phyloP scores from a whole-genome alignment of 1,140 invertebrate species.

The Drosophila malerkotliana region DNA sequence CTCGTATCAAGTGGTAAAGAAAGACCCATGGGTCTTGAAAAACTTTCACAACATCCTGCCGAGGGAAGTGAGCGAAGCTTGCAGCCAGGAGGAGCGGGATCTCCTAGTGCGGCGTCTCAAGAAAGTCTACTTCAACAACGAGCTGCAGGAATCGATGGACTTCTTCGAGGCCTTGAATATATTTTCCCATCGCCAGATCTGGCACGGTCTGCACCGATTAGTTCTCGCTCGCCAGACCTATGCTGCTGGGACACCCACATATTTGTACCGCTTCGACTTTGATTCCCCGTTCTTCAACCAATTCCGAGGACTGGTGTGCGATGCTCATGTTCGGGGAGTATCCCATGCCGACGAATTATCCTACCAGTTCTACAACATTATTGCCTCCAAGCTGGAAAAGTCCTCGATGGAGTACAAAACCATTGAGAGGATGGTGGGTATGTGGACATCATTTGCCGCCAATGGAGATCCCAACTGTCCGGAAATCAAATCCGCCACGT shows the following conservation, averaged over 20 bases:
- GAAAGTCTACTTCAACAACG: conserved; percentile 60
- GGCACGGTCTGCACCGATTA: conserved; percentile 79
- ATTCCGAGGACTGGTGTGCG: conserved; percentile 71
- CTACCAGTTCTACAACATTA: conserved; percentile 85
- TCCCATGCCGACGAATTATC: conserved; percentile 87
- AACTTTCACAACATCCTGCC: conserved; percentile 66
- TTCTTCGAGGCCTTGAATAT: conserved; percentile 59
- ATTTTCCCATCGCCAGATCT: conserved; percentile 79
- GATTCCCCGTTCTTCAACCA: conserved; percentile 73
- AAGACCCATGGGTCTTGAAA: conserved; percentile 42
- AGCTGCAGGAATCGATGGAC: conserved; percentile 48
- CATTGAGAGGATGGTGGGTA: conserved; percentile 76
- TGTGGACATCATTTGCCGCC: conserved; percentile 84
- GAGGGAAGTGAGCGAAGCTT: conserved; percentile 47
- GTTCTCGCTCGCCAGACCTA: conserved; percentile 65
- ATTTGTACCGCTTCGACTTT: conserved; percentile 83
- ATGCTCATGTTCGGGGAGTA: conserved; percentile 62
- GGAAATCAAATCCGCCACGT: conserved; percentile 27
- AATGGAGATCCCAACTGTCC: conserved; percentile 74
- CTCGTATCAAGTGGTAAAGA: conserved; percentile 45
- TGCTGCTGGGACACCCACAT: conserved; percentile 70
- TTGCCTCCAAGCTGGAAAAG: conserved; percentile 43
- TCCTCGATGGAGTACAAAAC: conserved; percentile 64
- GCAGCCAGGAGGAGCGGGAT: conserved; percentile 41
- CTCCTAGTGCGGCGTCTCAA: conserved; percentile 50